These are phyloP conservation scores for Coleophora flavipennella DNA, from an alignment of 2,888 invertebrate genomes.

Conservation along the genomic window DNA sequence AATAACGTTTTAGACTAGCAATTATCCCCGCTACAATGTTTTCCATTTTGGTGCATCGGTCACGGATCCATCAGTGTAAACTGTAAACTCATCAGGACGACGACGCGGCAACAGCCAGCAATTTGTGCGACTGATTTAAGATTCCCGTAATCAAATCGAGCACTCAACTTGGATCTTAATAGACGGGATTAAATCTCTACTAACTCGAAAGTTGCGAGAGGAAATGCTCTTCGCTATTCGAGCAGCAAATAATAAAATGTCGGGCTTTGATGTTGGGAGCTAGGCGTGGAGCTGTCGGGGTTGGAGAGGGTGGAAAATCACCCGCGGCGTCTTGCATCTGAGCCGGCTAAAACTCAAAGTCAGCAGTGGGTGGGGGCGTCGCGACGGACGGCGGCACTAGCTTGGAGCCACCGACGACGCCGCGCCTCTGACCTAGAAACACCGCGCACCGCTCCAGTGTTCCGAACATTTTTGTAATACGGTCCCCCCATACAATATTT, in stretches of 20 bases:
- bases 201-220: constrained; percentile 20
- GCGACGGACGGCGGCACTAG: constrained; percentile 42
- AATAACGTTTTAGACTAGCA: constrained; percentile 37
- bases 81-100: constrained; percentile 1
- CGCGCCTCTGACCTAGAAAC: constrained; percentile 56
- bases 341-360: constrained; percentile 31
- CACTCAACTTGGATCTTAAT: constrained; percentile 24
- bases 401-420: constrained; percentile 35
- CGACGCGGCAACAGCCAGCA: constrained; percentile 17
- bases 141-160: constrained; percentile 32
- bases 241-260: constrained; percentile 52
- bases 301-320: constrained; percentile 45
- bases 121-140: constrained; percentile 22
- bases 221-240: constrained; percentile 32
- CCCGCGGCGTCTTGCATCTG: constrained; percentile 39
- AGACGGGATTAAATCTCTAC: constrained; percentile 44
- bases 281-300: constrained; percentile 22
- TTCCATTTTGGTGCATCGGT: constrained; percentile 27
- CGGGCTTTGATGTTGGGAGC: constrained; percentile 56
- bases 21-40: constrained; percentile 36
- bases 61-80: constrained; percentile 16
- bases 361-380: constrained; percentile 23
- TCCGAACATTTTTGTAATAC: constrained; percentile 46
- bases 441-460: constrained; percentile 19
- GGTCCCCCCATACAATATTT: constrained; percentile 55